Evolutionary conservation across 2,113 vertebrate genomes (phyloP), one percentile per base, ranked within the genome.

Genomic region (Laticauda colubrina): DNA sequence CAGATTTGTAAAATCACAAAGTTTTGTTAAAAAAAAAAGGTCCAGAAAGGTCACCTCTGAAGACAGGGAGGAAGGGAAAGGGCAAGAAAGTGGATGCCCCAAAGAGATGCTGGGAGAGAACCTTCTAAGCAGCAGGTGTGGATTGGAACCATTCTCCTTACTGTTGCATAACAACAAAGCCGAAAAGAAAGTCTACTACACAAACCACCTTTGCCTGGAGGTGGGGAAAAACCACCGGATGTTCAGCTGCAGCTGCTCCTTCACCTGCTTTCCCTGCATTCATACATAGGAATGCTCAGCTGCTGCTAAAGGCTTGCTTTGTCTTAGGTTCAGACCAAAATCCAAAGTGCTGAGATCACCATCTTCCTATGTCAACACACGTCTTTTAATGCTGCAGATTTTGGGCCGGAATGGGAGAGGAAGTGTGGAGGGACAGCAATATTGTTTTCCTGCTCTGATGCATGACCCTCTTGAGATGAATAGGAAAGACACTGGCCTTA

Each of bases 141-240:
- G 48, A 51, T 51, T 51, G 48, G 43, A 53, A 75, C 89, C 61
- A 29, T 85, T 88, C 54, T 51, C 54, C 93, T 59, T 69, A 81
- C 53, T 43, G 51, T 94, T 94, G 75, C 91, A 57, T 94, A 94
- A 94, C 90, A 91, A 89, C 87, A 88, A 90, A 5, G 51, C 21
- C 20, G 88, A 55, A 87, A 24, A 87, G 91, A 51, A 94, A 94
- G 39, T 34, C 91, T 81, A 87, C 91, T 81, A 87, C 45, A 39
- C 57, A 75, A 92, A 86, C 93, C 8, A 64, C 89, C 87, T 93
- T 91, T 88, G 81, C 39, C 5, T 2, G 48, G 89, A 45, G 85
- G 81, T 20, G 7, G 51, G 59, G 2, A 4, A 61, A 34, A 29
- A n/a, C 34, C 24, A 45, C 57, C 53, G 45, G 64, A 91, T 15